A percentile compares a stretch with the other conserved stretches of the same genome.
phyloP scores from a whole-genome alignment of 2,113 vertebrate genomes.

The Pituophis catenifer region DNA sequence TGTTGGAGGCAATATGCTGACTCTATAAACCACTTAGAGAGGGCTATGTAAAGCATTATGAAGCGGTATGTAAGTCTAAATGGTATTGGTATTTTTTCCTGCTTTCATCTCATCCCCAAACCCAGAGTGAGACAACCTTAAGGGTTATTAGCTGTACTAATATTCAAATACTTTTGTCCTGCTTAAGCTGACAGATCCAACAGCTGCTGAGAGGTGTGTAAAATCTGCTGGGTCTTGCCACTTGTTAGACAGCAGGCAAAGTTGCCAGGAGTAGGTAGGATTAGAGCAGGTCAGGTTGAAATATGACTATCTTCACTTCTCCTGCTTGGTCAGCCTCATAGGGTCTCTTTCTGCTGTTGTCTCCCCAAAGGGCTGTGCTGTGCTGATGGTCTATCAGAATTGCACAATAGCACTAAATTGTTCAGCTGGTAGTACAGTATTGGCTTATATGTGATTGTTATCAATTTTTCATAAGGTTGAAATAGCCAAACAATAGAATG shows the following conservation, averaged over 20 bases:
- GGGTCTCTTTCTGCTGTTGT: neutral
- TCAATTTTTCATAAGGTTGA: neutral
- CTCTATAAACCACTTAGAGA: no score
- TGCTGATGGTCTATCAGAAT: neutral
- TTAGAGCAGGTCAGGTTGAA: neutral
- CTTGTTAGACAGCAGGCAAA: neutral
- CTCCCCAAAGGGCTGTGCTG: neutral
- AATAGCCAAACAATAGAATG: neutral
- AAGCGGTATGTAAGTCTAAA: no score
- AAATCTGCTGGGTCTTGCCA: neutral
- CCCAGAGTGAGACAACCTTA: neutral
- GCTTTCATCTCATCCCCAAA: neutral
- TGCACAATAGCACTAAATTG: neutral
- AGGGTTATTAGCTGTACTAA: neutral
- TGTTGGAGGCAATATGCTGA: no score
- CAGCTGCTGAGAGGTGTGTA: neutral
- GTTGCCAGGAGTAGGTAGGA: neutral
- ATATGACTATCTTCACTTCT: neutral
- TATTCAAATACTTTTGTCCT: neutral
- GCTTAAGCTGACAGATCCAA: neutral
- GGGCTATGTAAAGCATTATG: no score
- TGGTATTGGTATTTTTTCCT: neutral
- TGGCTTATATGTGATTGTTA: neutral
- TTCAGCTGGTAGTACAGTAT: neutral
- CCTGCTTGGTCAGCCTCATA: neutral